Evolutionary conservation across 2,888 invertebrate genomes (phyloP), one percentile per base, ranked within the genome.

Genomic region (Cryptocephalus primarius): DNA sequence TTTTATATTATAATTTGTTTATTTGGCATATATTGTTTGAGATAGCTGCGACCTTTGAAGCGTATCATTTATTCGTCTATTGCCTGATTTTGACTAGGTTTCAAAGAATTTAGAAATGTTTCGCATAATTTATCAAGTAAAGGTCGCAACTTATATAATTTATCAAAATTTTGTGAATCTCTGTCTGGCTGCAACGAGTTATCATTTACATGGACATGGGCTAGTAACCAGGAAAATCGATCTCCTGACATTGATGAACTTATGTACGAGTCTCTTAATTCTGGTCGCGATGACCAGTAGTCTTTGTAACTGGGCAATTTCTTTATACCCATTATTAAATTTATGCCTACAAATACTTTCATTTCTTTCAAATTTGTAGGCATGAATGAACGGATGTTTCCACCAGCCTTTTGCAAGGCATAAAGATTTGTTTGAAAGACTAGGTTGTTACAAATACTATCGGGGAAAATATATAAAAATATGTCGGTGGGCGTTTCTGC

Each of bases 391-490:
- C 32, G 43, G 11, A n/a, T 8, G n/a, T 39, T 46, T n/a, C n/a
- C n/a, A 22, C 47, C 51, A 47, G 31, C 9, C 43, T 49, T 49
- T 42, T 51, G 51, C 32, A 51, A 33, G 6, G 48, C 48, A 44
- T 48, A 50, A 12, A 47, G 14, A 40, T 48, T 48, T 38, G 48
- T 52, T 40, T 47, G 42, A 40, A 45, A 42, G 43, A 43, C 48
- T 32, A 50, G 43, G 40, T 49, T 31, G 12, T 46, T 33, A 8
- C 47, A 48, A 8, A 52, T 40, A 34, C 40, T 32, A 33, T 48
- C 36, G 11, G 50, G 47, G 46, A 52, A 50, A 12, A 50, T 33
- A 14, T 48, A 43, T 14, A 52, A 45, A 48, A 52, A 51, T 33
- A 52, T 40, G 36, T 48, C 52, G 8, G 44, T 45, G 9, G 50